Conservation (phyloP, 2,797 vertebrate genomes). For the Cyclopterus lumpus region DNA sequence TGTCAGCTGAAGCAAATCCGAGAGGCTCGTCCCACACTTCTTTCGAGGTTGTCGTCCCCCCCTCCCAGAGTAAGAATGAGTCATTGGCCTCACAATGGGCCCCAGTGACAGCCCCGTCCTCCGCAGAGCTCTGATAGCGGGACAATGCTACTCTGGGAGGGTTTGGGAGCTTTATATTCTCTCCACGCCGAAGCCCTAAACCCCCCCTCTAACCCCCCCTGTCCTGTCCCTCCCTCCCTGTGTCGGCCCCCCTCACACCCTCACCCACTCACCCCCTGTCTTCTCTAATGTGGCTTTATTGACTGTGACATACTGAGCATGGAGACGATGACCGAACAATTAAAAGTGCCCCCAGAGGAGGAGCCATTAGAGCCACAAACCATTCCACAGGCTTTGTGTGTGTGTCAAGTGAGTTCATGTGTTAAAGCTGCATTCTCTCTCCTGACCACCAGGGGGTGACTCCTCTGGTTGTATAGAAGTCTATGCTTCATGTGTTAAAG, state of each 20-base stretch:
- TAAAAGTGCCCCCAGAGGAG: conserved; percentile 74
- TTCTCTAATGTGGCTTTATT: conserved; percentile 85
- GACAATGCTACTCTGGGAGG: conserved; percentile 71
- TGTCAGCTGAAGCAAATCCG: not conserved
- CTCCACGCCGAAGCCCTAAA: conserved; percentile 70
- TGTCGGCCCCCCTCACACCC: conserved; percentile 68
- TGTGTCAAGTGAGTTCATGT: conserved; percentile 27
- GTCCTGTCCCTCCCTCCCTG: too few relatives aligned
- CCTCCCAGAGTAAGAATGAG: conserved; percentile 68
- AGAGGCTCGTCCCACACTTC: conserved; percentile 53
- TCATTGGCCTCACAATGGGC: conserved; percentile 75
- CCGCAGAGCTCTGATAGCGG: conserved; percentile 62
- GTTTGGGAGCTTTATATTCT: conserved; percentile 74
- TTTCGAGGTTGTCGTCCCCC: conserved; percentile 48
- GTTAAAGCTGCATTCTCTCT: too few relatives aligned
- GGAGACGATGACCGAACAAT: conserved; percentile 82
- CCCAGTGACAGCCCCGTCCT: conserved; percentile 74
- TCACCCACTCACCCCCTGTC: conserved; percentile 76
- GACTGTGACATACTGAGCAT: conserved; percentile 83
- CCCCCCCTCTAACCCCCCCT: conserved; percentile 64
- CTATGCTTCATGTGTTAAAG: too few relatives aligned
- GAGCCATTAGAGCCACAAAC: conserved; percentile 65
- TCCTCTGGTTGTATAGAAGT: too few relatives aligned
- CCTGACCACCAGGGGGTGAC: too few relatives aligned
- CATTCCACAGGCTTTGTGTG: conserved; percentile 56